Percentiles rank a stretch among this genome's conserved stretches.
Conservation (phyloP, 1,140 invertebrate genomes). For the Lepeophtheirus salmonis region DNA sequence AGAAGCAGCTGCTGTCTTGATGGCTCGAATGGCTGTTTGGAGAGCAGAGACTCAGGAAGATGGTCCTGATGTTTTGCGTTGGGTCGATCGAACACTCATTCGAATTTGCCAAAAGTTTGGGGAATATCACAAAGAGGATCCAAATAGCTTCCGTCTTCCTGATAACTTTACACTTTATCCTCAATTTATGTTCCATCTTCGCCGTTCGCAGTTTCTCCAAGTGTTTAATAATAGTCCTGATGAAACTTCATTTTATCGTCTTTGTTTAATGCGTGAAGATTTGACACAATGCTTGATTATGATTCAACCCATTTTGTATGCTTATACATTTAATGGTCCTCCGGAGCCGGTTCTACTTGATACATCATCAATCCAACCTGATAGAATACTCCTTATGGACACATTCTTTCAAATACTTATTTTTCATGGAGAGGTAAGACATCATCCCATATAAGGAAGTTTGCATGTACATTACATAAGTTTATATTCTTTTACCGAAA, state of each 20-base stretch:
- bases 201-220: conserved; percentile 95
- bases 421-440: conserved; percentile 82
- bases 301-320: conserved; percentile 97
- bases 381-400: conserved; percentile 95
- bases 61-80: conserved; percentile 85
- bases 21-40: conserved; percentile 90
- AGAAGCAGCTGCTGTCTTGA: conserved; percentile 86
- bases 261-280: conserved; percentile 70
- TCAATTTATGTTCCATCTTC: conserved; percentile 98
- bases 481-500: conserved; percentile 7
- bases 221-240: conserved; percentile 99
- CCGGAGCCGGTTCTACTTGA: conserved; percentile 93
- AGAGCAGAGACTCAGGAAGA: conserved; percentile 82
- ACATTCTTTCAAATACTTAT: conserved; percentile 99
- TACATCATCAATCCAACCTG: conserved; percentile 88
- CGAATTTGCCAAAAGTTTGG: conserved; percentile 97
- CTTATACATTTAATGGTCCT: conserved; percentile 92
- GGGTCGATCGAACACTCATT: conserved; percentile 95
- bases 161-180: conserved; percentile 97
- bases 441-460: too few species aligned
- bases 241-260: conserved; percentile 89
- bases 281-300: conserved; percentile 92
- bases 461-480: conserved; percentile 22
- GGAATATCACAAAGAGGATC: conserved; percentile 92
- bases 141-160: conserved; percentile 78